A percentile compares a stretch with the other conserved stretches of the same genome.
Conservation (phyloP, 2,797 vertebrate species). For the Acanthopagrus latus region DNA sequence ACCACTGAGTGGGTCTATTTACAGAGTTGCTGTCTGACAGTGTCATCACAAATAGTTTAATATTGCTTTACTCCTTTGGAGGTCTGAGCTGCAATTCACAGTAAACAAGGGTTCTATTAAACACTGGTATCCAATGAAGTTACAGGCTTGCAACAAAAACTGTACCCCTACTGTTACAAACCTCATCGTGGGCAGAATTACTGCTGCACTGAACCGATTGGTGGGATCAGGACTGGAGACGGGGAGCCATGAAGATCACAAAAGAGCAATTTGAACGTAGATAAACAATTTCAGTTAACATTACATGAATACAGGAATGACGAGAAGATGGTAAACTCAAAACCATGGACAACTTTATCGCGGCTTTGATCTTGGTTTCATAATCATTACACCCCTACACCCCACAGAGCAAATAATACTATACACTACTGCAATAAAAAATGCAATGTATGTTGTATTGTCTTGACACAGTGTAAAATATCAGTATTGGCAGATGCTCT, state of each 20-base stretch:
- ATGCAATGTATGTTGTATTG: background rate
- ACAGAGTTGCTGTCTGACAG: slow-evolving; percentile 15
- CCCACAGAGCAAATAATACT: no score
- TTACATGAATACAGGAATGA: no score
- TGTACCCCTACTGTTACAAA: background rate
- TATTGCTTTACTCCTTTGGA: slow-evolving; percentile 19
- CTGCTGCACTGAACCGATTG: background rate
- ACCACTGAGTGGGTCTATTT: slow-evolving; percentile 28
- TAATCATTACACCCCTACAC: background rate
- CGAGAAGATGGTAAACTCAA: no score
- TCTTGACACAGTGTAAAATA: background rate
- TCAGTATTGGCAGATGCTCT: background rate
- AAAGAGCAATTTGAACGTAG: no score
- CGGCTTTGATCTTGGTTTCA: no score
- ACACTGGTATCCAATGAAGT: slow-evolving; percentile 62
- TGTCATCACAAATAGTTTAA: slow-evolving; percentile 25
- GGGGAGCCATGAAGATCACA: no score
- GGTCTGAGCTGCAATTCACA: slow-evolving; percentile 29
- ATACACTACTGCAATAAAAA: background rate
- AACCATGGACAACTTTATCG: no score
- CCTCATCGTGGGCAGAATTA: background rate
- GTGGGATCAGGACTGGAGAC: background rate
- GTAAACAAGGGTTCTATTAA: slow-evolving; percentile 62
- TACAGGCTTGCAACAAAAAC: slow-evolving; percentile 32
- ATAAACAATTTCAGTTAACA: no score